Percentiles rank a stretch among this genome's conserved stretches.
Evolutionary conservation across 2,113 vertebrate species (phyloP).

Genomic region (Oplegnathus fasciatus): DNA sequence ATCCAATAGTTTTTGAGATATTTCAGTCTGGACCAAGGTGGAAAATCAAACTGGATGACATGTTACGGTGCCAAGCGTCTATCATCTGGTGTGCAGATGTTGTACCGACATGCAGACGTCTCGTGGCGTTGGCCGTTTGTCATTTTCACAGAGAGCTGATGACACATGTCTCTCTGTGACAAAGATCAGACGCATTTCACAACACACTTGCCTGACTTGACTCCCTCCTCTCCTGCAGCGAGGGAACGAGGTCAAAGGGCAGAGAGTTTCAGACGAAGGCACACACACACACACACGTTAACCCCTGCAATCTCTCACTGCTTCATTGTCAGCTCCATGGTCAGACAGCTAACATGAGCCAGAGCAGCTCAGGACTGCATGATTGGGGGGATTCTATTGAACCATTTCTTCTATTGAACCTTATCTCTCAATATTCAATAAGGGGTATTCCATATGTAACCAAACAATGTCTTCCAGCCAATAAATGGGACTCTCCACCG

Average conservation of each 20-base stretch:
- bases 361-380: constrained; percentile 32
- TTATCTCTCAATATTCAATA: constrained; percentile 54
- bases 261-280: neutral
- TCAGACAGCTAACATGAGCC: constrained; percentile 33
- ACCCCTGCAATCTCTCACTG: neutral
- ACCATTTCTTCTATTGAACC: neutral
- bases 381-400: constrained; percentile 21
- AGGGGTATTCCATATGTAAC: constrained; percentile 23
- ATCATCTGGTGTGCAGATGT: neutral
- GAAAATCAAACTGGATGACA: constrained; percentile 10
- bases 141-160: constrained; percentile 24
- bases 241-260: constrained; percentile 68
- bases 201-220: constrained; percentile 44
- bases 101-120: neutral
- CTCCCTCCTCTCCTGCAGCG: constrained; percentile 3
- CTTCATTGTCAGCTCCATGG: constrained; percentile 6
- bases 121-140: constrained; percentile 2
- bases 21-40: neutral
- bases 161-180: constrained; percentile 62
- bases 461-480: constrained; percentile 18
- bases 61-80: neutral
- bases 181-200: constrained; percentile 76
- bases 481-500: constrained; percentile 36
- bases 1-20: neutral
- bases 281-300: neutral